A percentile compares a stretch with the other conserved stretches of the same genome.
Conservation (phyloP, 2,797 vertebrate species). For the Erethizon dorsatum region DNA sequence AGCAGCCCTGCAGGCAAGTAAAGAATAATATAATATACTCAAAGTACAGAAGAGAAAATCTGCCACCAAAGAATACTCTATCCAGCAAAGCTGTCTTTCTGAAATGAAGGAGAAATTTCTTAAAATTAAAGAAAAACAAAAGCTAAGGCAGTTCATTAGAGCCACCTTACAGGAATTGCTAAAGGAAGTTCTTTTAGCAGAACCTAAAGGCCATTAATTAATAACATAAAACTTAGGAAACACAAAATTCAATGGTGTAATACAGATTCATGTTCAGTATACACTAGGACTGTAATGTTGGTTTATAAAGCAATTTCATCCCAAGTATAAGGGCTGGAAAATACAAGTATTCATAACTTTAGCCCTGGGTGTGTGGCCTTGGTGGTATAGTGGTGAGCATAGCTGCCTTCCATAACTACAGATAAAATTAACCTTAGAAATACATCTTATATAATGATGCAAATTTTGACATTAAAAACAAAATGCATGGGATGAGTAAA, state of each 20-base stretch:
- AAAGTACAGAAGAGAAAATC: background rate
- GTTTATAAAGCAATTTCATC: background rate
- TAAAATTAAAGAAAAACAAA: background rate
- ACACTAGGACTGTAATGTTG: background rate
- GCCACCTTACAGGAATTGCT: background rate
- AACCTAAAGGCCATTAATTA: background rate
- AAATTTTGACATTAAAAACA: background rate
- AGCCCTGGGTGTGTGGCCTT: slow-evolving; percentile 61
- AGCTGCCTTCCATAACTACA: slow-evolving; percentile 88
- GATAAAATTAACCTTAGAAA: background rate
- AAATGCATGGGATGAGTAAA: background rate
- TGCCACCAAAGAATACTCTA: background rate
- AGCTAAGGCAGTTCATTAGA: background rate
- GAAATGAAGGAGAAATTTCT: background rate
- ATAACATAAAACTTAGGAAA: background rate
- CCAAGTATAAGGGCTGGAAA: background rate
- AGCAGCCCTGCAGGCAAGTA: background rate
- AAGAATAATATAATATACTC: background rate
- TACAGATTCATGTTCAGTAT: background rate
- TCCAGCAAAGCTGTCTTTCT: background rate
- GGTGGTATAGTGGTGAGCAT: slow-evolving; percentile 92
- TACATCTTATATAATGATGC: background rate
- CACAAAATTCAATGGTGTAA: background rate
- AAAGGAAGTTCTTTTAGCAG: background rate
- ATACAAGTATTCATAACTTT: background rate